Conservation (phyloP, 2,888 invertebrate species). For the Galeopsomyia nigrocyanea region DNA sequence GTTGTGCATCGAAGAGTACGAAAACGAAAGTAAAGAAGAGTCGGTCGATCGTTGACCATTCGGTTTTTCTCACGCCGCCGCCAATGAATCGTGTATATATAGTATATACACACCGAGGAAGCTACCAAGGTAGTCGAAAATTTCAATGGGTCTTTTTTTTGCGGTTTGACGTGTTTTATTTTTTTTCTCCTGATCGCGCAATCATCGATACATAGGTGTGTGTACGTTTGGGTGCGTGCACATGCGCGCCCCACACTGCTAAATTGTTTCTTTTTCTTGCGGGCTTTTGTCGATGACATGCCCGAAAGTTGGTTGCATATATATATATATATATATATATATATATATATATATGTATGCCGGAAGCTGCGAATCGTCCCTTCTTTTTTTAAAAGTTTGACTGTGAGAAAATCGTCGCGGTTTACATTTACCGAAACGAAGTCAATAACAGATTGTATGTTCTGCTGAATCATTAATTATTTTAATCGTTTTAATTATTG, state of each 20-base stretch:
- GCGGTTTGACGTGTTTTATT: slow-evolving; percentile 11
- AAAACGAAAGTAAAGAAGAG: too few species aligned
- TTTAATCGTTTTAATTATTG: too few species aligned
- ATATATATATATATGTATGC: too few species aligned
- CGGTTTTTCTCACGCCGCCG: too few species aligned
- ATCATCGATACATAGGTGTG: slow-evolving; percentile 1
- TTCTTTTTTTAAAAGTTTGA: neutral
- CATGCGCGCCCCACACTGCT: neutral
- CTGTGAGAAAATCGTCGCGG: too few species aligned
- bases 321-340: too few species aligned
- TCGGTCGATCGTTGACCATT: too few species aligned
- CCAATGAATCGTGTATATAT: neutral
- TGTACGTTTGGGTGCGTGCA: slow-evolving; percentile 11
- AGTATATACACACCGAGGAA: neutral
- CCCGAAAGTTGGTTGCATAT: neutral
- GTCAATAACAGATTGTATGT: too few species aligned
- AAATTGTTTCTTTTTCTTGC: slow-evolving; percentile 18
- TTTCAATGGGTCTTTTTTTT: slow-evolving; percentile 18
- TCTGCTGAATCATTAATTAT: too few species aligned
- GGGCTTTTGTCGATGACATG: neutral
- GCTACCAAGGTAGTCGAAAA: neutral
- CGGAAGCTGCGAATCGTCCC: slow-evolving; percentile 32
- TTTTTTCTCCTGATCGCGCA: too few species aligned
- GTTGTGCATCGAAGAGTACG: too few species aligned
- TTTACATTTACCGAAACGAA: too few species aligned